Base-by-base conservation (phyloP, 1,140 invertebrate genomes). In the Euwallacea fornicatus region DNA sequence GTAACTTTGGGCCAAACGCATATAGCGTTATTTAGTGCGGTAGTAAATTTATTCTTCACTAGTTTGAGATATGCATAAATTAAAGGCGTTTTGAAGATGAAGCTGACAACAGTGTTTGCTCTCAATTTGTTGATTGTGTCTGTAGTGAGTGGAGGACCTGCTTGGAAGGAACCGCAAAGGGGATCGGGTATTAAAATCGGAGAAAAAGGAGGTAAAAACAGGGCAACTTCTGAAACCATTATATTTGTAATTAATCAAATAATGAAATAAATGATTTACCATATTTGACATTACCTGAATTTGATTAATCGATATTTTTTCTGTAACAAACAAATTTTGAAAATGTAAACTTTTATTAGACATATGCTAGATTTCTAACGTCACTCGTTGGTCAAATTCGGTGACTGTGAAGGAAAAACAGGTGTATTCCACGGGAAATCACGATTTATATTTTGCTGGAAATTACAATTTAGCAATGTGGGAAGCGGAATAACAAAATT, bases 81-180 rank as follows among this genome's bases (percentile, higher is more conserved):
- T 61, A 58, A 58, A 58, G 16, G 9, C 21, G 10, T 11, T 41
- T 42, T 10, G 9, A 61, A 61, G 42, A 72, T 72, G 71, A 72
- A 72, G 60, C 47, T 72, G 42, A 33, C 21, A 33, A 72, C 65
- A 11, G 62, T 72, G 55, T 72, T 72, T 41, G 65, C 71, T 9
- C 21, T 72, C 8, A 72, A 72, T 42, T 42, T 72, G 11, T 55
- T 72, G 43, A 64, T 72, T 9, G 71, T 46, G n/a, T 72, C 71
- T 78, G 84, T 74, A 74, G 83, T 73, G 59, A 83, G 78, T 79
- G 84, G 71, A 76, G 84, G 71, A 8, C 79, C 79, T 6, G 78
- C 81, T 43, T 82, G 81, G 81, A 81, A 80, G 47, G 79, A 81
- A 16, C 73, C 78, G 75, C 78, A 84, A 78, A 72, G 84, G 78